Base-by-base conservation (phyloP, 2,113 vertebrate genomes). In the Alligator sinensis region DNA sequence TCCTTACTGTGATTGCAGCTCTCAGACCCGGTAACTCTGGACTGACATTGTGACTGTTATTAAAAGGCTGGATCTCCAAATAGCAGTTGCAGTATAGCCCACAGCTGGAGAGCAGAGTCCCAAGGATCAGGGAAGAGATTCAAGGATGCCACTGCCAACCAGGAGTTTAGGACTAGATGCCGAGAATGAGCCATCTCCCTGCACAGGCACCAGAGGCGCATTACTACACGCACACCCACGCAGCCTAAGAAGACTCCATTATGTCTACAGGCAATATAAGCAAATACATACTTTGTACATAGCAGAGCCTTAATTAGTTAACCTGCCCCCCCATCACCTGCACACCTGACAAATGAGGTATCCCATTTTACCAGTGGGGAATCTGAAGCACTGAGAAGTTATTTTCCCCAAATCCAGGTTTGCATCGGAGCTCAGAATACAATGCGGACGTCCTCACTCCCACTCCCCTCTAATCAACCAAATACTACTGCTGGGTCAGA, bases 1-100 rank as follows among this genome's bases (percentile, higher is more conserved):
- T 58, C 77, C 27, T 63, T 84, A 75, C 75, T 59, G 6, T 0
- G 4, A 80, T 17, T 21, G 14, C 83, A 91, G 87, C 86, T 72
- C 89, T 70, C 83, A 30, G 88, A 88, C 90, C 91, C 61, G 90
- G 89, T 88, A 84, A 84, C 87, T 86, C 83, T 61, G 75, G 28
- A 80, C 61, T 5, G 16, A 74, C 21, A 55, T 18, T 25, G 80
- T 61, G 79, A 95, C 91, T 93, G 25, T 77, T 87, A 96, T 95
- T 95, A 80, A 94, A 89, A 94, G 92, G 89, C 91, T 94, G 80
- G 16, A 78, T 86, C 77, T 85, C 66, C 80, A 79, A 91, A 64
- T 60, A 86, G 84, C 91, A 64, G 68, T 88, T 70, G 62, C 86
- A 82, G 64, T 5, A 54, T 77, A 59, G 38, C 74, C 19, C 82